phyloP scores from a whole-genome alignment of 2,113 vertebrate species.

The Oophaga pumilio region DNA sequence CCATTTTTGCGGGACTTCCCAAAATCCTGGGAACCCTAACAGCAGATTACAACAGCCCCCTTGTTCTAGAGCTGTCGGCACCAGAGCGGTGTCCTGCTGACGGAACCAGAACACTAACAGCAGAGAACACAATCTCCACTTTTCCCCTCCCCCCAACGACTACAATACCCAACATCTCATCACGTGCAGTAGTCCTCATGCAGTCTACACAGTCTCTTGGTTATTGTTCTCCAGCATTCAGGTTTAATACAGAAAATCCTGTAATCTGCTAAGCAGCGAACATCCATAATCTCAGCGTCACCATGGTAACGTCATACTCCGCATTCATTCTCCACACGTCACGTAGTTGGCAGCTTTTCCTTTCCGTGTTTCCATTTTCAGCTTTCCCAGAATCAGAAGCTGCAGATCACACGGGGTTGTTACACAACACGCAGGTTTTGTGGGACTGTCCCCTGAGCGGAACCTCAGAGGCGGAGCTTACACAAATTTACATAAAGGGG shows the following conservation, averaged over 20 bases:
- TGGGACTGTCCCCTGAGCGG: too few relatives aligned
- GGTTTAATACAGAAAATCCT: conserved; percentile 5
- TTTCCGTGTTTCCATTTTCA: background rate
- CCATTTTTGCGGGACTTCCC: too few relatives aligned
- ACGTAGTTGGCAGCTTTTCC: background rate
- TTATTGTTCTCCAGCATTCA: background rate
- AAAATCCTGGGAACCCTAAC: background rate
- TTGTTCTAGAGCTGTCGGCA: background rate
- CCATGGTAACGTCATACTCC: conserved; percentile 4
- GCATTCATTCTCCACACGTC: background rate
- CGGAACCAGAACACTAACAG: background rate
- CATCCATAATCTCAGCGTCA: conserved; percentile 12
- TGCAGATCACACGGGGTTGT: background rate
- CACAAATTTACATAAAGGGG: too few relatives aligned
- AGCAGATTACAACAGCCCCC: background rate
- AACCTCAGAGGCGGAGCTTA: too few relatives aligned
- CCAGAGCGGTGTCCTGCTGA: too few relatives aligned
- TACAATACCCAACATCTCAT: background rate
- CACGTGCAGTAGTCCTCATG: background rate
- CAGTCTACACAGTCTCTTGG: background rate
- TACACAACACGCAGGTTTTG: too few relatives aligned
- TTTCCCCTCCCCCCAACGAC: too few relatives aligned
- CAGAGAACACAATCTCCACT: background rate
- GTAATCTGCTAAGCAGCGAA: conserved; percentile 2
- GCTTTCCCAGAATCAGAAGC: background rate